These are phyloP conservation scores for Nomada ruficornis DNA, from an alignment of 2,888 invertebrate genomes.

Conservation along the genomic window DNA sequence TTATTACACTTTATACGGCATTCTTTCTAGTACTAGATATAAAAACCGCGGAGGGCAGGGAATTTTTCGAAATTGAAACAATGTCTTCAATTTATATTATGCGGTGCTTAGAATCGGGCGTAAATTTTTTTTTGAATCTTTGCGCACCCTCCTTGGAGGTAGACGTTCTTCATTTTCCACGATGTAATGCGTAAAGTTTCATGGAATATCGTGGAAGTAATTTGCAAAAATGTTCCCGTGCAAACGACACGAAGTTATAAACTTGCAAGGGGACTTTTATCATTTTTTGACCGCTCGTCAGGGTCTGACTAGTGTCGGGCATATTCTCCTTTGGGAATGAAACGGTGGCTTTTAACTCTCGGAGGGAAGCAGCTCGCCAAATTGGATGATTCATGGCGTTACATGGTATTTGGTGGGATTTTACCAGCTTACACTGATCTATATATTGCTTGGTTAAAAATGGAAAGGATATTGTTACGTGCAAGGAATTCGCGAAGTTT, in stretches of 20 bases:
- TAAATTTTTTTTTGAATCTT: background rate
- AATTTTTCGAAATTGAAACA: too few relatives aligned
- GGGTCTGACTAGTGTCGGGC: background rate
- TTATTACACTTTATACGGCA: too few relatives aligned
- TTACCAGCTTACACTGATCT: background rate
- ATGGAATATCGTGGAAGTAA: constrained; percentile 39
- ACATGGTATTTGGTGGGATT: background rate
- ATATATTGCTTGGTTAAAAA: constrained; percentile 23
- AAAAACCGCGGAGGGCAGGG: too few relatives aligned
- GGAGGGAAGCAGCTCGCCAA: background rate
- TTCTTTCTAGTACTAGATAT: too few relatives aligned
- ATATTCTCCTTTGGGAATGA: background rate
- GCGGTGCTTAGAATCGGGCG: too few relatives aligned
- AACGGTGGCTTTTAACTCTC: background rate
- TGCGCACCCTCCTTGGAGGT: too few relatives aligned
- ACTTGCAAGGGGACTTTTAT: constrained; percentile 25
- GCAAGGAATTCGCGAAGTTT: background rate
- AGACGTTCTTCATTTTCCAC: background rate
- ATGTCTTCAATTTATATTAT: too few relatives aligned
- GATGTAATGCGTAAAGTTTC: constrained; percentile 15
- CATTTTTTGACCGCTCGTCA: constrained; percentile 1
- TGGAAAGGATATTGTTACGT: background rate
- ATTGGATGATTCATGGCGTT: constrained; percentile 17
- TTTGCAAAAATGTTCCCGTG: constrained; percentile 29
- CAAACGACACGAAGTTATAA: constrained; percentile 6